phyloP scores from a whole-genome alignment of 2,888 invertebrate species.

The Nemurella pictetii region DNA sequence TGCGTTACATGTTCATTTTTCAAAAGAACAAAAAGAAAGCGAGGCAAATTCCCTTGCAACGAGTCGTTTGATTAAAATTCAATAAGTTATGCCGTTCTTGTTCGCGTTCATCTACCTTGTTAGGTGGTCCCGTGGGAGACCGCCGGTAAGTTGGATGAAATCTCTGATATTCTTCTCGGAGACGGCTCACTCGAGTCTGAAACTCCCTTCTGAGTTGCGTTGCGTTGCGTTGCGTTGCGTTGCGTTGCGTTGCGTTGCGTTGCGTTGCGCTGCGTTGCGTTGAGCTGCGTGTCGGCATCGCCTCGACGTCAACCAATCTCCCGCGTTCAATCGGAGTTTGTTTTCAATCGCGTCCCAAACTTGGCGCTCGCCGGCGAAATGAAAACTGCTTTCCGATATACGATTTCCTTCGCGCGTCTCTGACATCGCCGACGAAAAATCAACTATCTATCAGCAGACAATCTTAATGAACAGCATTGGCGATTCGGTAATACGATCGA shows the following conservation, averaged over 20 bases:
- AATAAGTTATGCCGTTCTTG: slow-evolving; percentile 8
- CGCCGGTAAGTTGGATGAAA: not conserved
- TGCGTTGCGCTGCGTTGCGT: not conserved
- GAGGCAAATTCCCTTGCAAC: not conserved
- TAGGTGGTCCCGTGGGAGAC: not conserved
- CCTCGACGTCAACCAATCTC: not conserved
- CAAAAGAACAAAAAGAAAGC: slow-evolving; percentile 5
- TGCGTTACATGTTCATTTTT: slow-evolving; percentile 12
- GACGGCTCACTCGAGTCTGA: not conserved
- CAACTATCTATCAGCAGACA: not conserved
- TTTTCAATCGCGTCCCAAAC: not conserved
- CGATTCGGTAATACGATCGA: not conserved
- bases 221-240: not conserved
- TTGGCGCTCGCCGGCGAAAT: not conserved
- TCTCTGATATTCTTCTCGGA: not conserved
- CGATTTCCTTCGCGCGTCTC: not conserved
- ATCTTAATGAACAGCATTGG: not conserved
- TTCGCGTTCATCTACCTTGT: not conserved
- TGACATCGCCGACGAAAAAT: not conserved
- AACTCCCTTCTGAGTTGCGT: not conserved
- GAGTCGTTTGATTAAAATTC: slow-evolving; percentile 22
- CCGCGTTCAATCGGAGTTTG: not conserved
- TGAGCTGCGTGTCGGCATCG: not conserved
- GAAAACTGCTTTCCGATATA: not conserved
- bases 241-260: not conserved